phyloP scores from a whole-genome alignment of 2,113 vertebrate species.

The Acinonyx jubatus region DNA sequence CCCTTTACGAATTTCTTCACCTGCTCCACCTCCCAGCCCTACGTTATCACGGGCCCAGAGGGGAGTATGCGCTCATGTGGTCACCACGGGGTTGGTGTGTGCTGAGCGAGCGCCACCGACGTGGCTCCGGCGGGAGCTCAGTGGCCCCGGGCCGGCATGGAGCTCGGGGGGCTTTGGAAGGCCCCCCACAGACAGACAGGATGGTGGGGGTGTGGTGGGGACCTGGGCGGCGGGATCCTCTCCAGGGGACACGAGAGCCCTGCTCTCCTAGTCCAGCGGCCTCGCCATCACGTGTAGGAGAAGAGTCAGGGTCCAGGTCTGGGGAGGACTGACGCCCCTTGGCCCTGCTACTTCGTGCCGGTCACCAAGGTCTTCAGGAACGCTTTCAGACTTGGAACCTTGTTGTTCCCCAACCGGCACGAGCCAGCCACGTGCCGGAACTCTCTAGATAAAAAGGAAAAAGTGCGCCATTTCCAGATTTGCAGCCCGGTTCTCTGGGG shows the following conservation, averaged over 20 bases:
- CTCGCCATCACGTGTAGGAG: neutral
- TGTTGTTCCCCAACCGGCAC: neutral
- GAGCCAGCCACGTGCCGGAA: too few relatives aligned
- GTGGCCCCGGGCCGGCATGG: neutral
- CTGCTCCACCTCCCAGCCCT: neutral
- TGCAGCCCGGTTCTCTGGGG: neutral
- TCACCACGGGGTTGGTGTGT: neutral
- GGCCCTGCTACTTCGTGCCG: accelerated
- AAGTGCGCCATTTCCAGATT: accelerated
- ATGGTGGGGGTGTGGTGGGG: neutral
- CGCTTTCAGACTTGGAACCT: neutral
- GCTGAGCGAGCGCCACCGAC: too few relatives aligned
- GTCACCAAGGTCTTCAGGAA: neutral
- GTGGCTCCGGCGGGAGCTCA: too few relatives aligned
- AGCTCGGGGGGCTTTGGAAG: neutral
- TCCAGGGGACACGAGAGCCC: neutral
- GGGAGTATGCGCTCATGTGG: neutral
- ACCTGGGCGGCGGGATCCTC: too few relatives aligned
- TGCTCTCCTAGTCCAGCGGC: neutral
- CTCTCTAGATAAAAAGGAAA: neutral
- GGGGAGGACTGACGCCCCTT: neutral
- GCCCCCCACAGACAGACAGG: neutral
- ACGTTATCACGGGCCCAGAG: accelerated
- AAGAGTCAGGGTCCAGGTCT: neutral
- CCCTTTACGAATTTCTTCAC: neutral